Base-by-base conservation (phyloP, 2,888 invertebrate genomes). In the Stenurella melanura region DNA sequence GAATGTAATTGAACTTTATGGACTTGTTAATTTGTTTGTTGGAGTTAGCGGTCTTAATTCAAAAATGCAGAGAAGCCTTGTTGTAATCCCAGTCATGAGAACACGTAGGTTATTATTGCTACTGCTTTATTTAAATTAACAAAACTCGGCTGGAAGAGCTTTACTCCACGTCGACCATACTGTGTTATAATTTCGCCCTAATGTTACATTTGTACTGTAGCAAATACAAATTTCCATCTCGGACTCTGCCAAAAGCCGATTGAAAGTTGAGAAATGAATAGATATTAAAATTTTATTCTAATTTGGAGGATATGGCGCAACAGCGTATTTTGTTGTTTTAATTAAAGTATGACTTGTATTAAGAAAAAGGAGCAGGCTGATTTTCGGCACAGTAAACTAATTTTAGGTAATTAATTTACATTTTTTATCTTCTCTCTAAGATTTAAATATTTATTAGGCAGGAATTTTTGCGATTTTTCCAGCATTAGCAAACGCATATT, bases 101-200 rank as follows among this genome's bases (percentile, higher is more conserved):
- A 80, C 78, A 58, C 18, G 58, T 58, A 58, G 19, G 78, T 81
- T 81, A 81, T 81, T 82, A 82, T 79, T 81, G 78, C 76, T 78
- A 78, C 75, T 79, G 79, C 77, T 82, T 79, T 76, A 80, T 81
- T 82, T 75, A 78, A 81, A 82, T 82, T 81, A 79, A 80, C 78
- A 78, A 73, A 75, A 69, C 72, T 74, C 66, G 50, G 19, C 75
- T 78, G 50, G 50, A 21, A 58, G 58, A 57, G 10, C 58, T 15
- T 19, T 19, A 18, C 58, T 58, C 58, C 58, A 19, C 19, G 3
- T 58, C 58, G 58, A 21, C 58, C 58, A 19, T 21, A 58, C 18
- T 19, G 58, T 58, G 58, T 19, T 58, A 58, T 18, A 57, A 58
- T 19, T 58, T 58, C 21, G 7, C 18, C 15, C 21, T 58, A 30